Percentiles rank a stretch among this genome's conserved stretches.
Evolutionary conservation across 2,888 invertebrate genomes (phyloP).

Genomic region (Chrysopilus asiliformis): DNA sequence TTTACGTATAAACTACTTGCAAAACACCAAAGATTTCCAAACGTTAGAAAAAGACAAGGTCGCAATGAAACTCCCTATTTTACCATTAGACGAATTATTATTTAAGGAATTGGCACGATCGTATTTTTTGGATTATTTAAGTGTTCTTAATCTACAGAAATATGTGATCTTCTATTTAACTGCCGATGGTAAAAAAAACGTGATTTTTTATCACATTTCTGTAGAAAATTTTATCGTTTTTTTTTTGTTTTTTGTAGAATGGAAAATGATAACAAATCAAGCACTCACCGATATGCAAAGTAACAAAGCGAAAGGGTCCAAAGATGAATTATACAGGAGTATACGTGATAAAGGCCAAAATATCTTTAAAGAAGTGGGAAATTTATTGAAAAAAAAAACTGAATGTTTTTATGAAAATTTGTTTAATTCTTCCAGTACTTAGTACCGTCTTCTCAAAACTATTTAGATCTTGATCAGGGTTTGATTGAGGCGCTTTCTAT

Average conservation of each 20-base stretch:
- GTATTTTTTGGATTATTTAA: constrained; percentile 20
- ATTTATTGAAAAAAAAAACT: not conserved
- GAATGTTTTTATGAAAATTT: not conserved
- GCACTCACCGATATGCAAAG: constrained; percentile 14
- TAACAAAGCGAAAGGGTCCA: constrained; percentile 14
- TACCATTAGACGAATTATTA: constrained; percentile 19
- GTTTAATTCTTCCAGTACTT: constrained; percentile 12
- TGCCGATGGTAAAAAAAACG: constrained; percentile 14
- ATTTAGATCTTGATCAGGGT: constrained; percentile 16
- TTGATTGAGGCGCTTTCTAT: constrained; percentile 17
- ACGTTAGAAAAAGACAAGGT: constrained; percentile 6
- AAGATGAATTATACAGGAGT: constrained; percentile 14
- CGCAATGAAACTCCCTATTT: constrained; percentile 14
- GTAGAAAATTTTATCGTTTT: too few species aligned
- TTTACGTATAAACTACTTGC: constrained; percentile 16
- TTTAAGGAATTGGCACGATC: constrained; percentile 18
- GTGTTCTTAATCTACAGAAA: constrained; percentile 18
- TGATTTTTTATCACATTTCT: too few species aligned
- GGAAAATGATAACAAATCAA: constrained; percentile 15
- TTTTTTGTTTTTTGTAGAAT: constrained; percentile 13
- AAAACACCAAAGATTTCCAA: constrained; percentile 12
- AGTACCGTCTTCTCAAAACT: constrained; percentile 14
- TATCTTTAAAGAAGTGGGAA: constrained; percentile 15
- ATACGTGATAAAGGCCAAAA: constrained; percentile 16
- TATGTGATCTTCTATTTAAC: constrained; percentile 20